phyloP scores from a whole-genome alignment of 2,888 invertebrate genomes.

The Drosophila kambysellisi region DNA sequence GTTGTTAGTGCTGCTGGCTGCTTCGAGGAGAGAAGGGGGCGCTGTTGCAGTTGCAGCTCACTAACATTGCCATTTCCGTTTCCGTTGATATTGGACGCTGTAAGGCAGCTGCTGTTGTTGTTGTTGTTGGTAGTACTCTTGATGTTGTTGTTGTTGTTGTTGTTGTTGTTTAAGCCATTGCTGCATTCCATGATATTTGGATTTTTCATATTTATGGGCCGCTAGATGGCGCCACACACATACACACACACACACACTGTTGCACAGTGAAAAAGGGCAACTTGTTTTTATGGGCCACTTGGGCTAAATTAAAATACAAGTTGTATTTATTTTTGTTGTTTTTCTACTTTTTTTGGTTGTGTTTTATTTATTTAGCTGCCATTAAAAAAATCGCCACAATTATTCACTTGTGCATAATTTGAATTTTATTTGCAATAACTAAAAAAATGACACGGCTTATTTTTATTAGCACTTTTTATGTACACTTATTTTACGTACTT shows the following conservation, averaged over 20 bases:
- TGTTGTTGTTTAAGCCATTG: constrained; percentile 62
- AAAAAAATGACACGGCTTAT: constrained; percentile 12
- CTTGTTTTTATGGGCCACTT: constrained; percentile 70
- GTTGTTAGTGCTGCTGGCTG: constrained; percentile 40
- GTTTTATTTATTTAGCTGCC: constrained; percentile 51
- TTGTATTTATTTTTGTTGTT: constrained; percentile 31
- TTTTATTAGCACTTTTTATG: constrained; percentile 11
- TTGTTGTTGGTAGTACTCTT: constrained; percentile 26
- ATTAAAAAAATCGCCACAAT: constrained; percentile 68
- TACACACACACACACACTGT: constrained; percentile 17
- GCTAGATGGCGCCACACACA: constrained; percentile 70
- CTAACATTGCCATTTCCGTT: constrained; percentile 79
- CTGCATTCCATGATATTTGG: constrained; percentile 79
- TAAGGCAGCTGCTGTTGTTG: constrained; percentile 34
- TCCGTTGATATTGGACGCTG: constrained; percentile 76
- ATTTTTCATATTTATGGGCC: constrained; percentile 81
- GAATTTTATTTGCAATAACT: constrained; percentile 63
- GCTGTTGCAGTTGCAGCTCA: constrained; percentile 60
- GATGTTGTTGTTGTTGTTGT: constrained; percentile 45
- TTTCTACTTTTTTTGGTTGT: background rate
- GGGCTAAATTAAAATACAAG: constrained; percentile 70
- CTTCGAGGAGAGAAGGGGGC: constrained; percentile 55
- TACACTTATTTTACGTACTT: constrained; percentile 29
- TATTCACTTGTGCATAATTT: constrained; percentile 78
- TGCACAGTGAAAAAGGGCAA: constrained; percentile 28